Percentiles rank a stretch among this genome's conserved stretches.
Evolutionary conservation across 2,888 invertebrate species (phyloP).

Genomic region (Ernsta delagoae): DNA sequence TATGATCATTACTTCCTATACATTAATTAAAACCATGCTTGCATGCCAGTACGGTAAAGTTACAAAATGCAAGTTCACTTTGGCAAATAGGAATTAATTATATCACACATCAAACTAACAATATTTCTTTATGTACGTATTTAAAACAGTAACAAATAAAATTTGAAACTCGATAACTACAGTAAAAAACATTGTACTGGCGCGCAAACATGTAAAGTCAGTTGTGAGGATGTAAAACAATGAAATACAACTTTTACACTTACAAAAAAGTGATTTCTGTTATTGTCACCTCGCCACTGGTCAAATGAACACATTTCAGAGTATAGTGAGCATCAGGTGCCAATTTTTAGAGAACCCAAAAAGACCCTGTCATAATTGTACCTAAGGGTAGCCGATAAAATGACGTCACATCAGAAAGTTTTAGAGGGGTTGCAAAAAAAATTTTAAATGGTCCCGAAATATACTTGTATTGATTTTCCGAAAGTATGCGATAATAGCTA

Average conservation of each 20-base stretch:
- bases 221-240: slow-evolving; percentile 49
- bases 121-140: slow-evolving; percentile 40
- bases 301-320: slow-evolving; percentile 57
- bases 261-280: slow-evolving; percentile 66
- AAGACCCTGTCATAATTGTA: slow-evolving; percentile 66
- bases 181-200: slow-evolving; percentile 57
- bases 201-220: slow-evolving; percentile 53
- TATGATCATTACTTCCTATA: slow-evolving; percentile 57
- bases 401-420: not conserved
- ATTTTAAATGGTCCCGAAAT: not conserved
- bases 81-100: slow-evolving; percentile 67
- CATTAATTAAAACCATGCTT: slow-evolving; percentile 53
- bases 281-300: slow-evolving; percentile 55
- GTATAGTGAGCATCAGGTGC: slow-evolving; percentile 59
- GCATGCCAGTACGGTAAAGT: slow-evolving; percentile 60
- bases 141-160: slow-evolving; percentile 59
- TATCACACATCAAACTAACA: slow-evolving; percentile 53
- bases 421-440: not conserved
- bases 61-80: slow-evolving; percentile 69
- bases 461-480: not conserved
- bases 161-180: slow-evolving; percentile 57
- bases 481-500: not conserved
- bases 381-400: slow-evolving; percentile 2
- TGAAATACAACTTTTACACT: slow-evolving; percentile 69
- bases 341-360: slow-evolving; percentile 69